These are phyloP conservation scores for Sylvilagus bachmani DNA, from an alignment of 2,113 vertebrate genomes.

Conservation along the genomic window DNA sequence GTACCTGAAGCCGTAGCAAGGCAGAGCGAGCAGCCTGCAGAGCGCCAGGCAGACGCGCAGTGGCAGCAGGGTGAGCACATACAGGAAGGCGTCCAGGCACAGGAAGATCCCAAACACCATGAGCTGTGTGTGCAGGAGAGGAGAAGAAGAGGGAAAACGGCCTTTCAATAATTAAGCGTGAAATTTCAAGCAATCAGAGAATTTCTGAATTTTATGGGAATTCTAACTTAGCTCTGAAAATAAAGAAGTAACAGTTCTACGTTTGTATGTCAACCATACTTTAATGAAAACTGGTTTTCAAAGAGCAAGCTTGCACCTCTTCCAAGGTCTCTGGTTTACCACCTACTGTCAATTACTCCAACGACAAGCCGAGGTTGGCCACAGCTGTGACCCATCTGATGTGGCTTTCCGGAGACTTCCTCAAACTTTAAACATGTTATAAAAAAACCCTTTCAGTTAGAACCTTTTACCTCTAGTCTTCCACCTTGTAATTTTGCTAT, in stretches of 20 bases:
- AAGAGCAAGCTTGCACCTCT: background rate
- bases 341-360: background rate
- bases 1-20: constrained; percentile 97
- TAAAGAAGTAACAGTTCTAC: background rate
- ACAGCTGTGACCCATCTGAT: background rate
- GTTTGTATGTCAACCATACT: background rate
- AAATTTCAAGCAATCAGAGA: constrained; percentile 30
- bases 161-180: background rate
- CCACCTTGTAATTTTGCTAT: background rate
- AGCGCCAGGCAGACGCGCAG: constrained; percentile 95
- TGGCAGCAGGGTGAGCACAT: constrained; percentile 97
- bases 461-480: background rate
- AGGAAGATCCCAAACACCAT: constrained; percentile 98
- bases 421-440: background rate
- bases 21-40: constrained; percentile 94
- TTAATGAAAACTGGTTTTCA: background rate
- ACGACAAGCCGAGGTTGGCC: background rate
- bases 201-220: constrained; percentile 23
- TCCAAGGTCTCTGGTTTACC: background rate
- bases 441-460: background rate
- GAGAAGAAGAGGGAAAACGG: background rate
- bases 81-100: constrained; percentile 98
- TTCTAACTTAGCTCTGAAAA: background rate
- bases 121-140: constrained; percentile 89
- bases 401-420: background rate